phyloP scores from a whole-genome alignment of 2,113 vertebrate genomes.

The Pseudopipra pipra region DNA sequence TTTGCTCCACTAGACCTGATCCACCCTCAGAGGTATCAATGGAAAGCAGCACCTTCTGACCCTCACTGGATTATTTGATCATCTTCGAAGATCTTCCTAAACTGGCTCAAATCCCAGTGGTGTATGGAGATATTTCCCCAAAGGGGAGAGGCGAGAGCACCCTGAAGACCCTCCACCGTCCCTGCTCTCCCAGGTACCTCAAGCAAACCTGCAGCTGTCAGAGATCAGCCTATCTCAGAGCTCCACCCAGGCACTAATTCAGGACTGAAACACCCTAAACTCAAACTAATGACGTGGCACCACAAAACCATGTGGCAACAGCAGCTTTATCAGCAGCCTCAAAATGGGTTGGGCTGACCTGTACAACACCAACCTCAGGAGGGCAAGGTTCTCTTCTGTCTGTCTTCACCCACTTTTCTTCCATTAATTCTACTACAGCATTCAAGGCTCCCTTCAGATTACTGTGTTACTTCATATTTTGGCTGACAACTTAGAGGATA shows the following conservation, averaged over 20 bases:
- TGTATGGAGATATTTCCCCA: neutral
- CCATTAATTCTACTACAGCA: neutral
- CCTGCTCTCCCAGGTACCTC: rapidly evolving
- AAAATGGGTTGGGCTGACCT: neutral
- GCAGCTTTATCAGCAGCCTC: neutral
- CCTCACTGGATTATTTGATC: neutral
- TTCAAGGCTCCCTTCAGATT: neutral
- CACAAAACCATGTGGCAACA: rapidly evolving
- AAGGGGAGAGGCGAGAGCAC: rapidly evolving
- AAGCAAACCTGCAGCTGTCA: rapidly evolving
- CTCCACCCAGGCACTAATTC: neutral
- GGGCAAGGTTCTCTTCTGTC: neutral
- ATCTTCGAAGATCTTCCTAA: neutral
- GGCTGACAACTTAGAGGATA: neutral
- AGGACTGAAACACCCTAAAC: neutral
- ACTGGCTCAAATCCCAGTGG: neutral
- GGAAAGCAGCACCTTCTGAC: neutral
- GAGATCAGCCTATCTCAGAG: neutral
- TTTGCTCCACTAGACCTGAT: neutral
- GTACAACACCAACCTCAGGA: rapidly evolving
- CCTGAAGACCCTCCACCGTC: rapidly evolving
- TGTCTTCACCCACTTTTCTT: neutral
- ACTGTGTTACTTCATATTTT: neutral
- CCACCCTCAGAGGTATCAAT: neutral
- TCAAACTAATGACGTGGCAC: neutral